These are phyloP conservation scores for Spea bombifrons DNA, from an alignment of 2,113 vertebrate species.

Conservation along the genomic window DNA sequence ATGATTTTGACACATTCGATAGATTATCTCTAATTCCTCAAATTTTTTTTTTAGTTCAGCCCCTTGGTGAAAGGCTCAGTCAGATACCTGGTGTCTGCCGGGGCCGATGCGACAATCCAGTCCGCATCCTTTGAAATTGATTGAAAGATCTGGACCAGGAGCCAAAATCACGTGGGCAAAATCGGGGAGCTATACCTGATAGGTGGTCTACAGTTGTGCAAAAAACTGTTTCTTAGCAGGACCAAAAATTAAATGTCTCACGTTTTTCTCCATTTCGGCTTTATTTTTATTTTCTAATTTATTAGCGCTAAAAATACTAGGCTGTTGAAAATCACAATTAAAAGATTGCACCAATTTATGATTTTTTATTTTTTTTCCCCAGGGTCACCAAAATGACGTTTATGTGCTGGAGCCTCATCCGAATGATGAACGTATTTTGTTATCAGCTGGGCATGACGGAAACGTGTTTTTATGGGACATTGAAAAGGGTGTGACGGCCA, in stretches of 20 bases:
- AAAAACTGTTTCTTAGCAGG: too few relatives aligned
- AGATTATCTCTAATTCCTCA: too few relatives aligned
- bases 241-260: neutral
- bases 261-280: too few relatives aligned
- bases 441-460: constrained; percentile 95
- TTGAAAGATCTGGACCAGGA: constrained; percentile 86
- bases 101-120: constrained; percentile 90
- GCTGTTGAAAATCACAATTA: too few relatives aligned
- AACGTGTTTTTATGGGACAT: constrained; percentile 96
- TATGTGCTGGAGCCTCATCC: constrained; percentile 97
- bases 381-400: constrained; percentile 96
- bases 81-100: constrained; percentile 93
- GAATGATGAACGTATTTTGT: constrained; percentile 90
- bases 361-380: too few relatives aligned
- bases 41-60: constrained; percentile 81
- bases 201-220: too few relatives aligned
- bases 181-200: neutral
- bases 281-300: too few relatives aligned
- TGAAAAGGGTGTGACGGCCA: constrained; percentile 79
- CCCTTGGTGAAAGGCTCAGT: constrained; percentile 88
- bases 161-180: constrained; percentile 89
- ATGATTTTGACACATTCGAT: too few relatives aligned
- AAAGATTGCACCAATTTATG: too few relatives aligned
- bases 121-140: constrained; percentile 89
- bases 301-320: too few relatives aligned